These are phyloP conservation scores for Synanthedon formicaeformis DNA, from an alignment of 2,888 invertebrate species.

Conservation along the genomic window DNA sequence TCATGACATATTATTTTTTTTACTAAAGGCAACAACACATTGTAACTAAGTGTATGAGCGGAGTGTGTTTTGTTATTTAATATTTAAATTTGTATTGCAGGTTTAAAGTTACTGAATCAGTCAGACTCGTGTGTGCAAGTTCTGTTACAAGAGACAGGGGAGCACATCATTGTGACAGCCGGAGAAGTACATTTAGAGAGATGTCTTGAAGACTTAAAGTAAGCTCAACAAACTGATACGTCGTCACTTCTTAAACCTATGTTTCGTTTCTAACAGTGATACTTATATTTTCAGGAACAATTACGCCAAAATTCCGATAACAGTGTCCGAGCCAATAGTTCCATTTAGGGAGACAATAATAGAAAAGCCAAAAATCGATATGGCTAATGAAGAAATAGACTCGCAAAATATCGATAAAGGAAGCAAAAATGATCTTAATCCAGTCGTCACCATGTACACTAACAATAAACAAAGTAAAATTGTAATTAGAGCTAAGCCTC, in stretches of 20 bases:
- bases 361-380: slow-evolving; percentile 81
- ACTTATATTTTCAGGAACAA: slow-evolving; percentile 56
- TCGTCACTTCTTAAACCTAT: background rate
- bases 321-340: slow-evolving; percentile 95
- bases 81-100: slow-evolving; percentile 33
- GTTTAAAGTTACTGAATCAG: slow-evolving; percentile 89
- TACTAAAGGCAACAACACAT: too few relatives aligned
- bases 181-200: slow-evolving; percentile 98
- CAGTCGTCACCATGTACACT: slow-evolving; percentile 72
- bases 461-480: slow-evolving; percentile 79
- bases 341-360: slow-evolving; percentile 95
- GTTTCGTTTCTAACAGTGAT: background rate
- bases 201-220: slow-evolving; percentile 91
- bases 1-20: too few relatives aligned
- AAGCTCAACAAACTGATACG: slow-evolving; percentile 12
- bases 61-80: too few relatives aligned
- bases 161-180: slow-evolving; percentile 93
- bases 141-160: slow-evolving; percentile 92
- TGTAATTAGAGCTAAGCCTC: slow-evolving; percentile 80
- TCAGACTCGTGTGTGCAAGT: slow-evolving; percentile 95
- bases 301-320: slow-evolving; percentile 88
- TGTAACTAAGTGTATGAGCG: too few relatives aligned
- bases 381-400: slow-evolving; percentile 87
- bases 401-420: slow-evolving; percentile 66
- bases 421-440: slow-evolving; percentile 56